These are phyloP conservation scores for Ceratina australensis DNA, from an alignment of 1,140 invertebrate genomes.

Conservation along the genomic window DNA sequence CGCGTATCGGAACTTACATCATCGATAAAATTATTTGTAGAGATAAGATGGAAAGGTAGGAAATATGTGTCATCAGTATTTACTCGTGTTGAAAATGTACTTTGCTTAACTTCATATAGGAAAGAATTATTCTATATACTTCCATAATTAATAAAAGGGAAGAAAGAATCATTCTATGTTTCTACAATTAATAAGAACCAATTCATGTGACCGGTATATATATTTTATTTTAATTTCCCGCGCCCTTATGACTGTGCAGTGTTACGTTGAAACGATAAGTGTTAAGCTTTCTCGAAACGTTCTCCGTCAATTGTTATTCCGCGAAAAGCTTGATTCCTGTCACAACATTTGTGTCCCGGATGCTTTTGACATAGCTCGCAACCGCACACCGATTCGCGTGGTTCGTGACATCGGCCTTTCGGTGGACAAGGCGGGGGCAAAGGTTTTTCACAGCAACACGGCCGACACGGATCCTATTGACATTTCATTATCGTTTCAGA, in stretches of 20 bases:
- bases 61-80: too few species aligned
- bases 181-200: neutral
- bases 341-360: constrained; percentile 52
- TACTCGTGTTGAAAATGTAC: too few species aligned
- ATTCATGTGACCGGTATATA: neutral
- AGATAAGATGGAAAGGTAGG: neutral
- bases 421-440: constrained; percentile 56
- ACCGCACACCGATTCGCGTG: constrained; percentile 47
- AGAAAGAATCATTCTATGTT: neutral
- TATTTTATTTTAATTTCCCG: neutral
- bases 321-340: constrained; percentile 20
- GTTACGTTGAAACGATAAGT: neutral
- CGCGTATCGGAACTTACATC: neutral
- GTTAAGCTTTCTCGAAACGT: constrained; percentile 39
- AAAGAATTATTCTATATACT: too few species aligned
- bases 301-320: constrained; percentile 3
- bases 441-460: constrained; percentile 38
- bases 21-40: constrained; percentile 17
- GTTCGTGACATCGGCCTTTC: constrained; percentile 24
- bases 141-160: too few species aligned
- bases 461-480: constrained; percentile 62
- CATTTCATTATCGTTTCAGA: too few species aligned
- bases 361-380: constrained; percentile 61
- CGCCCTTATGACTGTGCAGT: too few species aligned
- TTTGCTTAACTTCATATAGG: too few species aligned